Base-by-base conservation (phyloP, 2,113 vertebrate species). In the Actenoides hombroni region DNA sequence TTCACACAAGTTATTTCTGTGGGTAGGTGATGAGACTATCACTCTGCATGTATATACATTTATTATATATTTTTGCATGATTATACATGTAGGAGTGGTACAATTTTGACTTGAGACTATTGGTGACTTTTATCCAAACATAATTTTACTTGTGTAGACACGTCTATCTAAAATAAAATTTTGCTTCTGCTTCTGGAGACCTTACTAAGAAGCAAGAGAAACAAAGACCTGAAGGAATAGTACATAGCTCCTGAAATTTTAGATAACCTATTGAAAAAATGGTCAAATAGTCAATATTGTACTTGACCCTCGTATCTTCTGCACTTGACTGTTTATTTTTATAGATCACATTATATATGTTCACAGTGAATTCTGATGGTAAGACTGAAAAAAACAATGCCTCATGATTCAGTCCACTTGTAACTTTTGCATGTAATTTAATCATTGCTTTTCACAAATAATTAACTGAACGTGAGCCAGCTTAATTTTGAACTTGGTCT, bases 201-300 rank as follows among this genome's bases (percentile, higher is more conserved):
- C 57, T 82, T 90, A 53, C 83, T 84, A 37, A 94, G 95, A 96
- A 93, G 85, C 0, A 1, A 82, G 54, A 92, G 75, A 85, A 96
- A 90, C 86, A 93, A 91, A 91, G 25, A 19, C 79, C 56, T 90
- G 37, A 77, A 95, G 81, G 90, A 89, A 46, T 82, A 91, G 51
- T 33, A 40, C 64, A 37, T 26, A 92, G 83, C 75, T 95, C 80
- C 84, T 86, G 69, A 94, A 95, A 93, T 93, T 83, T 74, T 95
- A 97, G 94, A 90, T 93, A 97, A 95, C 33, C 29, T 73, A 10
- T 64, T 29, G 79, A 94, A 81, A 59, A 84, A 95, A 82, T 94
- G 96, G 97, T 97, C 97, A 96, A 96, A 97, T 83, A 98, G 98
- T 98, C 98, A 98, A 98, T 98, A 98, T 98, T 98, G 98, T 98